Evolutionary conservation across 2,113 vertebrate species (phyloP).

Genomic region (Pangasianodon gigas): DNA sequence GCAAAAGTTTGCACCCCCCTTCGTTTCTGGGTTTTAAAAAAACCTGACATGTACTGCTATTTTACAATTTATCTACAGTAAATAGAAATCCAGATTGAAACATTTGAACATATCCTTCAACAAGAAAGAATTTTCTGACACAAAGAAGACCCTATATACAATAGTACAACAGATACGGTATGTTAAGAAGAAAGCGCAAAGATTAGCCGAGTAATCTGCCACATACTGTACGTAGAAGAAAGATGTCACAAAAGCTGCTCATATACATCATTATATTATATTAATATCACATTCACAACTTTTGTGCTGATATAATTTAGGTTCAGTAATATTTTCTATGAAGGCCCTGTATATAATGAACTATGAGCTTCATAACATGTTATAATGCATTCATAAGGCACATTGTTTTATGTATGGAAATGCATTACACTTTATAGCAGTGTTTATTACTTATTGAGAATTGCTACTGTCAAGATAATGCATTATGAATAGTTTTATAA

Average conservation of each 20-base stretch:
- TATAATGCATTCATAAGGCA: neutral
- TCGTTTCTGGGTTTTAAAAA: neutral
- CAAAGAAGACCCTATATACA: neutral
- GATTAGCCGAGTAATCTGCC: too few relatives aligned
- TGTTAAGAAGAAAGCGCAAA: neutral
- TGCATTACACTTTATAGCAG: neutral
- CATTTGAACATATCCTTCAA: neutral
- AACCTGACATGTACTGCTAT: neutral
- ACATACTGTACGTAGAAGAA: too few relatives aligned
- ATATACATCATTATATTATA: neutral
- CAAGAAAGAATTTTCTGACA: neutral
- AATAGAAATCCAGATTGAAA: neutral
- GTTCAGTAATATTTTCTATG: neutral
- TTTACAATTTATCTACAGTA: neutral
- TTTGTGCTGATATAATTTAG: neutral
- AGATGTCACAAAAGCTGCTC: neutral
- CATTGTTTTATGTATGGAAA: neutral
- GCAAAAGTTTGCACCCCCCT: neutral
- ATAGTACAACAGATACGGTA: neutral
- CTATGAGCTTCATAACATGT: neutral
- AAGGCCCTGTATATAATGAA: neutral
- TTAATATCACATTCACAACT: neutral
- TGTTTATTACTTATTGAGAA: neutral
- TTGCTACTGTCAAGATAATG: neutral
- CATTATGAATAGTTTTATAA: neutral